These are phyloP conservation scores for Xylota segnis DNA, from an alignment of 2,888 invertebrate genomes.

Conservation along the genomic window DNA sequence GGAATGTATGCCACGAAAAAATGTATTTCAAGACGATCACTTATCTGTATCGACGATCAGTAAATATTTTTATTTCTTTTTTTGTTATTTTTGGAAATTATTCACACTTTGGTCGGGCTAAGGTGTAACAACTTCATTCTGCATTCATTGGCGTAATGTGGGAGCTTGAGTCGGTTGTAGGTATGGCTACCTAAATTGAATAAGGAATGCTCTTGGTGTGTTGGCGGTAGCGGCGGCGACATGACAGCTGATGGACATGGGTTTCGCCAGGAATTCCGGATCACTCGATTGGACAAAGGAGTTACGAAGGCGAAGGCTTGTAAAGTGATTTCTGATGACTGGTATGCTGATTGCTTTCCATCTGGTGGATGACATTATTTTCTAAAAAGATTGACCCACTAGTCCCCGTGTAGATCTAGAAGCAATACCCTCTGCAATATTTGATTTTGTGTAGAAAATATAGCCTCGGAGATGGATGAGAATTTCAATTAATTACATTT, in stretches of 20 bases:
- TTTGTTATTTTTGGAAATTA: conserved; percentile 23
- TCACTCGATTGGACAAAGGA: background rate
- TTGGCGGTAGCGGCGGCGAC: conserved; percentile 10
- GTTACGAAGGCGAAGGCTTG: background rate
- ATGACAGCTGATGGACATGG: conserved; percentile 56
- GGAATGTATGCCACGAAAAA: conserved; percentile 40
- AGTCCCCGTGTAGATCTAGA: background rate
- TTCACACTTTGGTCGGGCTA: conserved; percentile 33
- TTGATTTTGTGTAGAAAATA: background rate
- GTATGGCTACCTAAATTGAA: conserved; percentile 26
- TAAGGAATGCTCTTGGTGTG: conserved; percentile 23
- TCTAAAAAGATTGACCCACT: background rate
- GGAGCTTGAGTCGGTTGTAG: conserved; percentile 27
- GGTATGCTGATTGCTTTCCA: background rate
- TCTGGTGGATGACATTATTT: background rate
- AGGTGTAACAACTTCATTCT: conserved; percentile 57
- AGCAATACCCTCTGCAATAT: background rate
- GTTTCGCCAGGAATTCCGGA: conserved; percentile 3
- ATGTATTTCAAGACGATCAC: conserved; percentile 61
- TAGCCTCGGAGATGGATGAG: background rate
- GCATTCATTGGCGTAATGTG: conserved; percentile 54
- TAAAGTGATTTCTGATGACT: background rate
- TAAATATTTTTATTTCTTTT: conserved; percentile 1
- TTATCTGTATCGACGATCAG: conserved; percentile 61
- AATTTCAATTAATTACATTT: conserved; percentile 38